Conservation (phyloP, 2,113 vertebrate species). For the Hippolais icterina region DNA sequence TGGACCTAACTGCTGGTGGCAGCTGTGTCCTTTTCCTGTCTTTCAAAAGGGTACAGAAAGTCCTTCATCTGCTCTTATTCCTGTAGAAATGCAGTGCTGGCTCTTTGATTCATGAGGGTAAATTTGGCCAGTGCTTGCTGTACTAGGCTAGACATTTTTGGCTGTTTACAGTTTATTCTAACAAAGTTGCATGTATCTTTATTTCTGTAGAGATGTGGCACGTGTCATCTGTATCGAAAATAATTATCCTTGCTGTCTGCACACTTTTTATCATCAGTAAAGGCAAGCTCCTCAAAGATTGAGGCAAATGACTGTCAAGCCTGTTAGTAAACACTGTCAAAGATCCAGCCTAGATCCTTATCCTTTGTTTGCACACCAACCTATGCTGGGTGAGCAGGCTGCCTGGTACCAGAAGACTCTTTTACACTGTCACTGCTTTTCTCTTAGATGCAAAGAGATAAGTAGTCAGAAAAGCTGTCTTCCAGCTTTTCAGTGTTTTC, state of each 20-base stretch:
- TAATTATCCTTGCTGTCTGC: background rate
- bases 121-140: background rate
- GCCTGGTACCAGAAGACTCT: background rate
- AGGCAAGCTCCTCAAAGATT: background rate
- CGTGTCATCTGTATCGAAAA: background rate
- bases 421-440: background rate
- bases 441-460: background rate
- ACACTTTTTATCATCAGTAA: background rate
- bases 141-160: background rate
- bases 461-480: slow-evolving; percentile 14
- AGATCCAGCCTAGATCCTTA: background rate
- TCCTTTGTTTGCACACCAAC: slow-evolving; percentile 13
- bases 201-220: background rate
- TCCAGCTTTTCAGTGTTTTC: background rate
- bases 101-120: background rate
- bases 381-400: background rate
- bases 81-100: background rate
- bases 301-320: slow-evolving; percentile 8
- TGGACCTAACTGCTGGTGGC: background rate
- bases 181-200: background rate
- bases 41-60: background rate
- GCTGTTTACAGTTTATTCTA: background rate
- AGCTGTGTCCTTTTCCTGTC: background rate
- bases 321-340: slow-evolving; percentile 42
- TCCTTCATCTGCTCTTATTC: background rate